Evolutionary conservation across 2,888 invertebrate genomes (phyloP), one percentile per base, ranked within the genome.

Genomic region (Cantharis nigra): DNA sequence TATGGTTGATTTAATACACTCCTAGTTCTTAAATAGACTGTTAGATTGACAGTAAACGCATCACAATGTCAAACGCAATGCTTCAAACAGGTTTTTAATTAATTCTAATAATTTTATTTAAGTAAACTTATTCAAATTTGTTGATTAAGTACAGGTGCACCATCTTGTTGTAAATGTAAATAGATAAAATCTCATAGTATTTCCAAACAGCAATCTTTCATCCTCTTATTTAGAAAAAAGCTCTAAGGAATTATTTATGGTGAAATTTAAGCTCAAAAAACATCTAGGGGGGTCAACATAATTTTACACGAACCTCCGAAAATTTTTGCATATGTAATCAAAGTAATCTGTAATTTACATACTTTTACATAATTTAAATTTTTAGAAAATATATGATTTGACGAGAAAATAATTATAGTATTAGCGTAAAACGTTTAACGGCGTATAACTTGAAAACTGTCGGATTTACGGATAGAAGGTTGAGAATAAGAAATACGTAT

Each of bases 41-140:
- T 49, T 49, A 49, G 20, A 23, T 26, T 23, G 65, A 67, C 65
- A 67, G 65, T 67, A 67, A 67, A 67, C 65, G 65, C 65, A 67
- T 67, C 65, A 14, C 65, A 67, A 67, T 67, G 65, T 67, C 65
- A 67, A 67, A 67, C 65, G 13, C 20, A 67, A 67, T 23, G 18
- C 13, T n/a, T 23, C 20, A 67, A 67, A 67, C 65, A n/a, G 65
- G 65, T 67, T 67, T 67, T n/a, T 67, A 67, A 67, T 67, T 67
- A 67, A 67, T 67, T 67, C 65, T 67, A 67, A 67, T 23, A 26
- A 67, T 20, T 67, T 67, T 67, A 67, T 67, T 67, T 67, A 26
- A 67, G 26, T 67, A 67, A 67, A 23, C 23, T 23, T 67, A 67
- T 67, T 67, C 26, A 67, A 67, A 67, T 67, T 67, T 67, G 65